phyloP scores from a whole-genome alignment of 2,113 vertebrate species.

The Pardalotus punctatus region DNA sequence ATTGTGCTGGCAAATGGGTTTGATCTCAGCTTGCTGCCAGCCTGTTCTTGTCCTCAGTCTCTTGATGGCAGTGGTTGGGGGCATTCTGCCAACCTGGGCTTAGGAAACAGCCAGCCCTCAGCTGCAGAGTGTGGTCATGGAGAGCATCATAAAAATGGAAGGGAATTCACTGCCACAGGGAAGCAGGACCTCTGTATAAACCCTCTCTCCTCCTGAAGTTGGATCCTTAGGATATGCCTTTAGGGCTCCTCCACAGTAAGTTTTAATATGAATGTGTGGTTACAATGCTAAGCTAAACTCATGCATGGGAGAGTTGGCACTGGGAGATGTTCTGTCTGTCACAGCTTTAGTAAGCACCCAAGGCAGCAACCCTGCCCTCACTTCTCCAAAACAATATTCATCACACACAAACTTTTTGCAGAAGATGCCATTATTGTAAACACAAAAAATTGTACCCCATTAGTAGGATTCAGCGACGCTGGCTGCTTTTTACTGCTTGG shows the following conservation, averaged over 20 bases:
- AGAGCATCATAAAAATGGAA: neutral
- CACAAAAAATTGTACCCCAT: neutral
- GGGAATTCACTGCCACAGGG: accelerated
- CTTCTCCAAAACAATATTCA: accelerated
- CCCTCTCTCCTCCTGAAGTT: neutral
- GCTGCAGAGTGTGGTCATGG: neutral
- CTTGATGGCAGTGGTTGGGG: neutral
- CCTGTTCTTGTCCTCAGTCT: neutral
- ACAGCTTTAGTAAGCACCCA: neutral
- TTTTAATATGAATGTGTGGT: neutral
- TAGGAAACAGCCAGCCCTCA: neutral
- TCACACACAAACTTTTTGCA: neutral
- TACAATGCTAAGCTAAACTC: neutral
- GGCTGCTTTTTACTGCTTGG: neutral
- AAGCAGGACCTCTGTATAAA: neutral
- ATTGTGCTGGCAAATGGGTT: neutral
- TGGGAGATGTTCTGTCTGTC: neutral
- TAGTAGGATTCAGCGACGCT: neutral
- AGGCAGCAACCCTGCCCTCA: neutral
- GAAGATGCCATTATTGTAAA: neutral
- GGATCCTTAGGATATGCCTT: neutral
- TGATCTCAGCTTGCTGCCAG: neutral
- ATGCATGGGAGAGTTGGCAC: accelerated
- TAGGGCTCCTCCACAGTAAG: neutral
- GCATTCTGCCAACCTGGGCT: neutral